Evolutionary conservation across 1,140 invertebrate species (phyloP).

Genomic region (Apolygus lucorum): DNA sequence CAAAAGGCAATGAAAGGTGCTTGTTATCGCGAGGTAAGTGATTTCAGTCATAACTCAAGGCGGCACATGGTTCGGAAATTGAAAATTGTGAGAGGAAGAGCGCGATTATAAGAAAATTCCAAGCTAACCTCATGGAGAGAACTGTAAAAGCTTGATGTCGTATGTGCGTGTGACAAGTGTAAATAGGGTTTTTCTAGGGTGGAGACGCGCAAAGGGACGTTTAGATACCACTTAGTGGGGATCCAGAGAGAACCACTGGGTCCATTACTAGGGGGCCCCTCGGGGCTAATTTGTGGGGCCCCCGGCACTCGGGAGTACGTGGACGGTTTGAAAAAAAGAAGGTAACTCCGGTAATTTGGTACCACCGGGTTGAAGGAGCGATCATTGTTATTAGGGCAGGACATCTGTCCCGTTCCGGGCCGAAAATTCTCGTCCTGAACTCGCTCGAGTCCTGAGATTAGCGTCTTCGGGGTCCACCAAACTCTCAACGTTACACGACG

Average conservation of each 20-base stretch:
- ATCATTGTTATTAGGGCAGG: conserved; percentile 12
- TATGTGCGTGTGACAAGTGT: conserved; percentile 18
- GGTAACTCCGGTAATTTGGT: not conserved
- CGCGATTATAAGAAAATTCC: no score
- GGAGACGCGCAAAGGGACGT: not conserved
- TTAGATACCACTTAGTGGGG: conserved; percentile 6
- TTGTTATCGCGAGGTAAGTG: no score
- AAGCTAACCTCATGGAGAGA: no score
- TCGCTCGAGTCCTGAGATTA: not conserved
- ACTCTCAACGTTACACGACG: no score
- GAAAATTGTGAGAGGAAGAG: no score
- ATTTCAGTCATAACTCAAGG: no score
- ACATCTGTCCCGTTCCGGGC: conserved; percentile 15
- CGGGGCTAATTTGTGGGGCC: not conserved
- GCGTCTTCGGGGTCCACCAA: no score
- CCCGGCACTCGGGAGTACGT: not conserved
- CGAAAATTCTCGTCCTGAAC: conserved; percentile 2
- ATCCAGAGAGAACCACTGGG: not conserved
- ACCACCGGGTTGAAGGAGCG: not conserved
- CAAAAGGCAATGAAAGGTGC: no score
- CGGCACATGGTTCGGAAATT: no score
- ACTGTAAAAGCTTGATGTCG: conserved; percentile 10
- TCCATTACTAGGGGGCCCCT: not conserved
- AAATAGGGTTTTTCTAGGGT: conserved; percentile 16
- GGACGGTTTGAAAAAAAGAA: not conserved